phyloP scores from a whole-genome alignment of 2,888 invertebrate species.

The Himalopsyche kuldschensis region DNA sequence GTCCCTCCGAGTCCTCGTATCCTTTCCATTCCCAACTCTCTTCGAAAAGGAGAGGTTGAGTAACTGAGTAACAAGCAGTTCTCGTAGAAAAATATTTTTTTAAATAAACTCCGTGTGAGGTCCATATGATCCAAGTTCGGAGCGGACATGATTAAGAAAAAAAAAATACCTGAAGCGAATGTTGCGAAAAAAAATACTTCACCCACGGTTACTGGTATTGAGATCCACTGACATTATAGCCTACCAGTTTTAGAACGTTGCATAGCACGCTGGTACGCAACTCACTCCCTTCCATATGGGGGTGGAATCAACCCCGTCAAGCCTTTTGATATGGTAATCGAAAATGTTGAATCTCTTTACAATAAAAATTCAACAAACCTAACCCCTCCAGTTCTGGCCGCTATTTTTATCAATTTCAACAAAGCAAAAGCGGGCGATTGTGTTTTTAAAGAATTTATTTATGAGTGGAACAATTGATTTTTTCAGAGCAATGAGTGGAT shows the following conservation, averaged over 20 bases:
- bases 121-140: too few species aligned
- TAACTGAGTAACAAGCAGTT: too few species aligned
- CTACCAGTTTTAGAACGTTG: not conserved
- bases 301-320: not conserved
- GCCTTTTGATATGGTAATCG: not conserved
- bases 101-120: too few species aligned
- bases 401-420: not conserved
- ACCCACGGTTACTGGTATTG: not conserved
- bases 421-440: not conserved
- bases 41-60: too few species aligned
- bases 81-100: too few species aligned
- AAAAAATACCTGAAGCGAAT: too few species aligned
- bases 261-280: not conserved
- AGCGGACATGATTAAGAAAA: too few species aligned
- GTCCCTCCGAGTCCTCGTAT: too few species aligned
- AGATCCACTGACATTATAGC: not conserved
- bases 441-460: not conserved
- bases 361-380: not conserved
- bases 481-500: not conserved
- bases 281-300: not conserved
- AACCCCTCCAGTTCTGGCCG: not conserved
- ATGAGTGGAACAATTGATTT: not conserved
- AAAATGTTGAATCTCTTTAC: not conserved
- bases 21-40: too few species aligned
- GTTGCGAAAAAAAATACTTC: too few species aligned